Evolutionary conservation across 2,113 vertebrate species (phyloP), one percentile per base, ranked within the genome.

Genomic region (Cyanoderma ruficeps): DNA sequence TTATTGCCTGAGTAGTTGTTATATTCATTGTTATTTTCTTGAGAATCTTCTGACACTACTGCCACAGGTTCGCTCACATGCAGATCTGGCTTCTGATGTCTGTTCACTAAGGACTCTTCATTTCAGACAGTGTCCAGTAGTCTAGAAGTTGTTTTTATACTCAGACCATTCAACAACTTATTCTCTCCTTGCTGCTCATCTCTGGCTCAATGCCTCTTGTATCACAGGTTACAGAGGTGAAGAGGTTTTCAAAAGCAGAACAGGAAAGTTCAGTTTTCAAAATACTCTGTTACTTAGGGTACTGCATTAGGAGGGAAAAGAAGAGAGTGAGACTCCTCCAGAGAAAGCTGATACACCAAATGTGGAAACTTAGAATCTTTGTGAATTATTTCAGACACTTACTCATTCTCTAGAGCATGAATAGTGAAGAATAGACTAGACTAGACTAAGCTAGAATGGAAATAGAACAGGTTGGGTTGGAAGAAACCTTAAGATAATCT

Each of bases 211-310:
- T 25, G 15, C 37, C 9, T 80, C 15, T 56, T 46, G 3, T 68
- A 31, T 53, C 0, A 0, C 19, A 49, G 24, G 6, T 46, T 61
- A 57, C 14, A 65, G 11, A 88, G 4, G 11, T 27, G 53, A 87
- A 82, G 5, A 46, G 10, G 4, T n/a, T 81, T 72, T 63, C 42
- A 35, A 44, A 84, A 46, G 19, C 3, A 28, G 16, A 60, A 68
- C 46, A 46, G 7, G 27, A 49, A 70, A 49, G 6, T 22, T 72
- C 2, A 24, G 44, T 64, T 15, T 59, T 41, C 37, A 61, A 56
- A 77, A 56, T 47, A 60, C 21, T 68, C 33, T 64, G 0, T 72
- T n/a, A 59, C n/a, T 71, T 57, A 39, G 12, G 4, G 7, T 55
- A 46, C 15, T 50, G 13, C 7, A 23, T 87, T 47, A 42, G 21